Conservation (phyloP, 2,797 vertebrate genomes). For the Phataginus tricuspis region DNA sequence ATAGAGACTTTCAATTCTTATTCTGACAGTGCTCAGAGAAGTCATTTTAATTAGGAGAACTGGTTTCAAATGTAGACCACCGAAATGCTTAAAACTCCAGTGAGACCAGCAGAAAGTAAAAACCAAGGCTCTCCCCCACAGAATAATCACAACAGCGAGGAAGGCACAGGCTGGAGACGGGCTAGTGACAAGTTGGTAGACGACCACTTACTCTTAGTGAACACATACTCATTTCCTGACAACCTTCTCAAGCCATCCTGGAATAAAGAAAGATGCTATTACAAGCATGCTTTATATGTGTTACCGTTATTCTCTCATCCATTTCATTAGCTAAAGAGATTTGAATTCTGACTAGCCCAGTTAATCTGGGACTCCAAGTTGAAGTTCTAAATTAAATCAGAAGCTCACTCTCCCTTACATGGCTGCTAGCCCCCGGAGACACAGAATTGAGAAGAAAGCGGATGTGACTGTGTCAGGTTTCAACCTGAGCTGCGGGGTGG, state of each 20-base stretch:
- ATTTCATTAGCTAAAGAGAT: not conserved
- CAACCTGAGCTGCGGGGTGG: not conserved
- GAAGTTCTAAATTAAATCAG: not conserved
- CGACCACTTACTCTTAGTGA: constrained; percentile 89
- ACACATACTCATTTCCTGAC: constrained; percentile 88
- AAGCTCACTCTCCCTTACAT: not conserved
- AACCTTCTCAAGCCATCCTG: constrained; percentile 89
- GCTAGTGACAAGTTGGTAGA: not conserved
- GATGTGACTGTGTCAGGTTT: not conserved
- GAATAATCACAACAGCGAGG: not conserved
- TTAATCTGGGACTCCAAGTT: not conserved
- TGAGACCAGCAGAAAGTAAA: not conserved
- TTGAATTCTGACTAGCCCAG: not conserved
- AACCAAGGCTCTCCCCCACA: not conserved
- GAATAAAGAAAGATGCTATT: constrained; percentile 71
- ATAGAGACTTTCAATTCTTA: not conserved
- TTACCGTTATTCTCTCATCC: not conserved
- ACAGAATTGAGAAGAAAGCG: accelerated
- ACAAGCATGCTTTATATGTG: not conserved
- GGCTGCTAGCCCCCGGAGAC: not conserved
- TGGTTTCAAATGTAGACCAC: constrained; percentile 33
- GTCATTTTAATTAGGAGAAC: constrained; percentile 56
- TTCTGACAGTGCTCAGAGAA: constrained; percentile 38
- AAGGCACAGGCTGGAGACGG: not conserved
- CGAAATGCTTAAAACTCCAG: not conserved